These are phyloP conservation scores for Asarcornis scutulata DNA, from an alignment of 2,113 vertebrate species.

Conservation along the genomic window DNA sequence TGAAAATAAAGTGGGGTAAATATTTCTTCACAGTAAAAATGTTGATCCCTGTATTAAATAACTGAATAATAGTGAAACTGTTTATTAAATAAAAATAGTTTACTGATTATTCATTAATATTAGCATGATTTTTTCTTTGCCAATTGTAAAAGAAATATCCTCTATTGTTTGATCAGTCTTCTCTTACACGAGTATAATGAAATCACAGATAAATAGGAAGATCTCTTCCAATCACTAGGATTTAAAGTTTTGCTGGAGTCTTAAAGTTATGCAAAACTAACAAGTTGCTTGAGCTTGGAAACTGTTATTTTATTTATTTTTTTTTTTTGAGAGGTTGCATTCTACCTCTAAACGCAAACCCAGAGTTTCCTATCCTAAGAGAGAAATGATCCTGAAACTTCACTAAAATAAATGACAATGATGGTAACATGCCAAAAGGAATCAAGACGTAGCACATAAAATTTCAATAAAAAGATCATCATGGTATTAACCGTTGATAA, in stretches of 20 bases:
- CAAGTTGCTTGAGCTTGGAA: background rate
- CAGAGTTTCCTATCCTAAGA: background rate
- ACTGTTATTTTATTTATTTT: background rate
- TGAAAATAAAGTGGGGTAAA: background rate
- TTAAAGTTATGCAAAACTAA: background rate
- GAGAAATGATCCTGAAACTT: background rate
- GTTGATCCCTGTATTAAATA: background rate
- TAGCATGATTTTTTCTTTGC: accelerated
- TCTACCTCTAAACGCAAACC: background rate
- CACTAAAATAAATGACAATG: background rate
- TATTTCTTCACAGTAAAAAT: background rate
- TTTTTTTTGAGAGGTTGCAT: background rate
- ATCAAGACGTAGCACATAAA: background rate
- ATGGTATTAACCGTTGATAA: background rate
- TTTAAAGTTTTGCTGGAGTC: background rate
- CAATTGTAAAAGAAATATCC: background rate
- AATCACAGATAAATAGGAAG: background rate
- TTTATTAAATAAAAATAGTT: background rate
- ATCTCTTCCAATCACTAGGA: background rate
- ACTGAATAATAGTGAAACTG: background rate
- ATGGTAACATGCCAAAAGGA: background rate
- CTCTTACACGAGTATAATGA: background rate
- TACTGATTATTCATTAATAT: background rate
- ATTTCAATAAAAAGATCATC: background rate
- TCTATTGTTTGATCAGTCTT: background rate